Evolutionary conservation across 2,797 vertebrate genomes (phyloP).

Genomic region (Ceyx erithaca): DNA sequence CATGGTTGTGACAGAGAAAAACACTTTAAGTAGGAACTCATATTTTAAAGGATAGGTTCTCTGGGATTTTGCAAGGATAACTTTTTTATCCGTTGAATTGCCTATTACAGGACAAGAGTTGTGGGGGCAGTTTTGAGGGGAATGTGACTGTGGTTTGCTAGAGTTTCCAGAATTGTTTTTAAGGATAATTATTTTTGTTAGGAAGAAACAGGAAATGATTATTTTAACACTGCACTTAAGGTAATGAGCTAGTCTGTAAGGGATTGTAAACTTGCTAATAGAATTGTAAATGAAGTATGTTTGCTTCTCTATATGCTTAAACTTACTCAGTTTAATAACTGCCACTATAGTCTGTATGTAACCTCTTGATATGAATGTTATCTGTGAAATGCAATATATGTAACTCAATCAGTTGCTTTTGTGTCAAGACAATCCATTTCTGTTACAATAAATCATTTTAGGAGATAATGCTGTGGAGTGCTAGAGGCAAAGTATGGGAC

Average conservation of each 20-base stretch:
- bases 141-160: background rate
- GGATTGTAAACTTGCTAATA: background rate
- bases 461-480: background rate
- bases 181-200: background rate
- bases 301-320: background rate
- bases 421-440: background rate
- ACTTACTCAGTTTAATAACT: background rate
- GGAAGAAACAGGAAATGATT: background rate
- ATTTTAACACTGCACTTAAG: background rate
- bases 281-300: background rate
- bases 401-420: background rate
- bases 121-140: background rate
- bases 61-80: background rate
- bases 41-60: background rate
- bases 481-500: background rate
- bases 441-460: background rate
- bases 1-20: background rate
- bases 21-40: accelerated
- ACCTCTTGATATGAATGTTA: background rate
- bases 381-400: background rate
- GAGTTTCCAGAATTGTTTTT: background rate
- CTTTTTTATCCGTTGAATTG: background rate
- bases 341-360: background rate
- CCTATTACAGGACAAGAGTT: background rate
- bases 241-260: background rate